Conservation (phyloP, 2,797 vertebrate genomes). For the Bovichtus variegatus region DNA sequence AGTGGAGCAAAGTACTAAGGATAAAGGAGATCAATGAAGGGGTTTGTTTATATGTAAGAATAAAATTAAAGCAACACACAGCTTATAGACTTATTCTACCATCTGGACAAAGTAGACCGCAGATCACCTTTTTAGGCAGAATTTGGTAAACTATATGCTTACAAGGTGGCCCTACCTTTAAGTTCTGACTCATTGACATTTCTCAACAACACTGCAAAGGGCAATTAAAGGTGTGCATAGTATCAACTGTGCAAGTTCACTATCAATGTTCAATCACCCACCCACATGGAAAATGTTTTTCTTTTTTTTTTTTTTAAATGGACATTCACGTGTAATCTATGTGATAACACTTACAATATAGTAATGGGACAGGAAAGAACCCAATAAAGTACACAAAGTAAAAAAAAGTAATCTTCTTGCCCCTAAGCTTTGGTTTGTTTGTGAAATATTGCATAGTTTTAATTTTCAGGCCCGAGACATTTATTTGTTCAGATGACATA, state of each 20-base stretch:
- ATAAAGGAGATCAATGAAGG: conserved; percentile 51
- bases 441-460: not conserved
- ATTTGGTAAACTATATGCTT: not conserved
- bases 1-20: conserved; percentile 74
- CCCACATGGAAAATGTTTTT: not conserved
- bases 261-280: not conserved
- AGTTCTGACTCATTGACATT: conserved; percentile 15
- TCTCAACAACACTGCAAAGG: conserved; percentile 17
- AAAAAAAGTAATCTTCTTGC: not conserved
- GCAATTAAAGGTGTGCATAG: conserved; percentile 11
- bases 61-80: conserved; percentile 3
- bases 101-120: not conserved
- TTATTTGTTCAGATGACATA: not conserved
- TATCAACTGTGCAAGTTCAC: conserved; percentile 4
- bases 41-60: conserved; percentile 35
- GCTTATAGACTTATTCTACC: not conserved
- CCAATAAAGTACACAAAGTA: not conserved
- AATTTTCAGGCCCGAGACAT: not conserved
- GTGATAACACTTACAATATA: not conserved
- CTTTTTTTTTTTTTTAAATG: not conserved
- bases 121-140: not conserved
- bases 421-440: not conserved
- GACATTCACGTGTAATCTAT: not conserved
- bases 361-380: not conserved
- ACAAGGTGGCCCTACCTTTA: not conserved